These are phyloP conservation scores for Elgaria multicarinata DNA, from an alignment of 2,113 vertebrate genomes.

Conservation along the genomic window DNA sequence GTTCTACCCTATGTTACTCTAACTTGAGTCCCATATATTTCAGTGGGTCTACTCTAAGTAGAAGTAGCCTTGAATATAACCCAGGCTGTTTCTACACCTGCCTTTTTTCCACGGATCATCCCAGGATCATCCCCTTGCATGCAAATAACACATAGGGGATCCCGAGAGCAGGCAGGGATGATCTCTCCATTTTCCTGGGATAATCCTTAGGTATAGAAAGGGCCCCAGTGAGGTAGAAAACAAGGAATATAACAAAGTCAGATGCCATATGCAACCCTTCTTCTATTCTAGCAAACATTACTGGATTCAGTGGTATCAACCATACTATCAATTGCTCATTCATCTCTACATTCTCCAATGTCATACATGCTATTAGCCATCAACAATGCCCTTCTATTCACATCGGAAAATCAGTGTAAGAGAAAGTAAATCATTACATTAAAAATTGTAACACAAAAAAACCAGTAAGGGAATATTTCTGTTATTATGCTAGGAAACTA, in stretches of 20 bases:
- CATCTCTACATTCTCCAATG: background rate
- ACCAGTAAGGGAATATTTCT: background rate
- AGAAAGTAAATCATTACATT: constrained; percentile 5
- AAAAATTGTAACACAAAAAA: background rate
- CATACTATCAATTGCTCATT: background rate
- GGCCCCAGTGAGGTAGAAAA: too few relatives aligned
- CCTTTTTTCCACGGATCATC: too few relatives aligned
- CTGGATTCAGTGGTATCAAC: background rate
- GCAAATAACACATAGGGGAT: too few relatives aligned
- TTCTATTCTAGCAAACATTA: background rate
- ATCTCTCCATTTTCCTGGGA: too few relatives aligned
- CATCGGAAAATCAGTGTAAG: background rate
- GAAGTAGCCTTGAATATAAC: too few relatives aligned
- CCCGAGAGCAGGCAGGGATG: too few relatives aligned
- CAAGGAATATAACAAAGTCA: background rate
- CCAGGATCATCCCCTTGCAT: too few relatives aligned
- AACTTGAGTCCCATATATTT: too few relatives aligned
- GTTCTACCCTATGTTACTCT: too few relatives aligned
- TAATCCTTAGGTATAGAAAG: too few relatives aligned
- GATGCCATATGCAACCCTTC: background rate
- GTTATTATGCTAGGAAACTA: background rate
- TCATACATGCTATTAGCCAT: background rate
- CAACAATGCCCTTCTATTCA: background rate
- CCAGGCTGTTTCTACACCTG: too few relatives aligned
- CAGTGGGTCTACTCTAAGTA: too few relatives aligned